Evolutionary conservation across 2,797 vertebrate genomes (phyloP), one percentile per base, ranked within the genome.

Genomic region (Melanotaenia maccullochi): DNA sequence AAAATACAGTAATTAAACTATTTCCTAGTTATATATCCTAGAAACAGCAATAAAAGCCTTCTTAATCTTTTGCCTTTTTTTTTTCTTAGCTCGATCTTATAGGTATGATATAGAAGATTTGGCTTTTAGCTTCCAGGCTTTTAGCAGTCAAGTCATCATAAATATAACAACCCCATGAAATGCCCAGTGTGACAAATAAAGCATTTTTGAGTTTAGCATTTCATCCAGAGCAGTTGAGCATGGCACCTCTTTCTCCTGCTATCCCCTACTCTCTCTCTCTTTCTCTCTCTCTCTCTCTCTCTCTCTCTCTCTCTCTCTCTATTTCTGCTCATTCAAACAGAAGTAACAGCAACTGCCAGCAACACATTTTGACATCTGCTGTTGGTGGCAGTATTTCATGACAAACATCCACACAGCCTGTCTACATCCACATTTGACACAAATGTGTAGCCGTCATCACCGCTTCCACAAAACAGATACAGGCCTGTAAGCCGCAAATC

Each of bases 321-420:
- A 74, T 76, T 75, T 75, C 73, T 82, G 85, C 33, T 91, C 81
- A 84, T 79, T 87, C 89, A 90, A 82, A 88, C 88, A 90, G 85
- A 90, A 89, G 87, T 90, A 92, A 90, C 85, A 83, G 81, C 86
- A 91, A 91, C 84, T 91, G 89, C 85, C 90, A 90, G 87, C 81
- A 78, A 91, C 85, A 90, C 87, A 90, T 86, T 91, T 85, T 86
- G 90, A 89, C 89, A 93, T 93, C 89, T 93, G 90, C 90, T 91
- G 88, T 83, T 85, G 84, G 89, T 91, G 89, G 90, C 85, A 88
- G 84, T 88, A 91, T 88, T 90, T 92, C 83, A 90, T 89, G 91
- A 92, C 87, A 90, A 90, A 90, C 90, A 92, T 87, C 77, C 87
- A 75, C 87, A 83, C 83, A 73, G 86, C 71, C 84, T 79, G 86